Base-by-base conservation (phyloP, 2,113 vertebrate genomes). In the Erythrocercus mccallii region DNA sequence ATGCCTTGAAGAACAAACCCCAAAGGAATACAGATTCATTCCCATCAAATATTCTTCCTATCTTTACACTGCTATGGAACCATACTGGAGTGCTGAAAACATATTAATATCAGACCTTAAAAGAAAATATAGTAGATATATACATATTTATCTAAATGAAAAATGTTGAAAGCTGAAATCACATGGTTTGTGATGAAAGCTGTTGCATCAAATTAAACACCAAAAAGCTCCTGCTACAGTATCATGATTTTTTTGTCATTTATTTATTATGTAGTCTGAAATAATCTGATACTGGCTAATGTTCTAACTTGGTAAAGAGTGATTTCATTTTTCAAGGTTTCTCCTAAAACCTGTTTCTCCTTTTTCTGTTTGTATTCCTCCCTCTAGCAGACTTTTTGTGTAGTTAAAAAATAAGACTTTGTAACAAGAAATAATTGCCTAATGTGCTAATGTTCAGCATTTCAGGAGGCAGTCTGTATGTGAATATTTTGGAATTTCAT, bases 221-320 rank as follows among this genome's bases (percentile, higher is more conserved):
- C 23, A 47, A 65, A 51, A 83, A 58, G 3, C 0, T 58, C 33
- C 24, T 64, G 15, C 7, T 47, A n/a, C 10, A 37, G 1, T 12
- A 33, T 17, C 3, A 56, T 38, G 6, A 45, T 37, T 5, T 64
- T 72, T 53, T 53, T 5, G 9, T 71, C 2, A n/a, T 18, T n/a
- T n/a, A 15, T 31, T 65, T 40, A 27, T 64, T 35, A 20, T 22
- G 27, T 3, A 50, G 4, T 16, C 14, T 57, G 40, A 48, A 56
- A 53, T 35, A 48, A 65, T 48, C 2, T 40, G 28, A 15, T 33
- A 10, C 3, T 16, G 4, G 1, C 24, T 28, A 79, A 25, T 40
- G 44, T n/a, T 65, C 0, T 0, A 65, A 64, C 5, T 51, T 54
- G 23, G 7, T 13, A n/a, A 56, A 40, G 20, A n/a, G 15, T 37